Percentiles rank a stretch among this genome's conserved stretches.
Evolutionary conservation across 35 echinoderm and acorn worm genomes (phyloP).

Genomic region (Ptychodera flava): DNA sequence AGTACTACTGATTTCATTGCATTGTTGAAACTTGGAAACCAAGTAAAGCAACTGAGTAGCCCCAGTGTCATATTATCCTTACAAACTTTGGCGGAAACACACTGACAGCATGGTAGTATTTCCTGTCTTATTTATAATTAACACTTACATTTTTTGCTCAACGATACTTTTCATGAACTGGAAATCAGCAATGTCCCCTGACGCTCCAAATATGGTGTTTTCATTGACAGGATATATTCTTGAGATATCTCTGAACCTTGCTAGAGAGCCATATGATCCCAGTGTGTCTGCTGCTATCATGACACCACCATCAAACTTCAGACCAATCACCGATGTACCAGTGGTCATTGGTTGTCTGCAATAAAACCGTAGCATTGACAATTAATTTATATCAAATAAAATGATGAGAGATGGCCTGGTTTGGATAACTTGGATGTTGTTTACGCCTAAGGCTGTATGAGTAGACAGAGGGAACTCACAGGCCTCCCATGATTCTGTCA

Average conservation of each 20-base stretch:
- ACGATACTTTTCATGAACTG: slow-evolving; percentile 77
- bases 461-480: not conserved
- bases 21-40: too few relatives aligned
- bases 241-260: slow-evolving; percentile 76
- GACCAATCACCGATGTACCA: slow-evolving; percentile 89
- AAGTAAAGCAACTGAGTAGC: too few relatives aligned
- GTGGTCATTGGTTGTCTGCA: slow-evolving; percentile 81
- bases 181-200: slow-evolving; percentile 93
- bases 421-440: not conserved
- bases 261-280: slow-evolving; percentile 94
- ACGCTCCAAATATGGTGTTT: slow-evolving; percentile 60
- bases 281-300: slow-evolving; percentile 94
- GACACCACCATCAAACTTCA: slow-evolving; percentile 93
- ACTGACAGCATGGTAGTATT: too few relatives aligned
- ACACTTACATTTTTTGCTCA: slow-evolving; percentile 98
- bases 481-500: not conserved
- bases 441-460: not conserved
- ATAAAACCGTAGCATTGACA: not conserved
- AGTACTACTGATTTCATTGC: too few relatives aligned
- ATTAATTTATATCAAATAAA: not conserved
- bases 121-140: too few relatives aligned
- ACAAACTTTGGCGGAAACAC: too few relatives aligned
- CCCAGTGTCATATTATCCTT: too few relatives aligned
- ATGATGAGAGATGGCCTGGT: not conserved
- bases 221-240: slow-evolving; percentile 65